A percentile compares a stretch with the other conserved stretches of the same genome.
phyloP scores from a whole-genome alignment of 1,140 invertebrate species.

The Drosophila teissieri region DNA sequence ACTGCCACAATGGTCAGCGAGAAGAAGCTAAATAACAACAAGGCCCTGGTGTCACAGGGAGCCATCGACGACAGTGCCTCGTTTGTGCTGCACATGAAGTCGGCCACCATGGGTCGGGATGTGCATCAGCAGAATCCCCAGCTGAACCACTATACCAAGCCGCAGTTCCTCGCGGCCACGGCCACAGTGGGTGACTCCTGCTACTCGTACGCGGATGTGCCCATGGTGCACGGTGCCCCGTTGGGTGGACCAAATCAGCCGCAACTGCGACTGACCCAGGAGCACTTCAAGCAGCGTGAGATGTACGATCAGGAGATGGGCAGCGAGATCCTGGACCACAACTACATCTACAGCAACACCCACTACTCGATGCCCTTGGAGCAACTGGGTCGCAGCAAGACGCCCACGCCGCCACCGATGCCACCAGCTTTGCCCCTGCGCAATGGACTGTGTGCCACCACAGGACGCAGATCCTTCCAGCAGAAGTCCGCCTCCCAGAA shows the following conservation, averaged over 20 bases:
- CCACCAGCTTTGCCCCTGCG: conserved; percentile 80
- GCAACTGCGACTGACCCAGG: conserved; percentile 65
- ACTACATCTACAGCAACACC: conserved; percentile 81
- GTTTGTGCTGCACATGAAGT: conserved; percentile 80
- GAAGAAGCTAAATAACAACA: conserved; percentile 74
- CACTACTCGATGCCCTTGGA: conserved; percentile 82
- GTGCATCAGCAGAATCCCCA: conserved; percentile 38
- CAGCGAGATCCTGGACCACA: conserved; percentile 73
- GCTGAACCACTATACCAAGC: conserved; percentile 80
- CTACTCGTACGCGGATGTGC: conserved; percentile 81
- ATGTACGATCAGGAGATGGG: conserved; percentile 53
- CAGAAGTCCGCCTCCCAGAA: conserved; percentile 52
- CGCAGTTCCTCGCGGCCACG: conserved; percentile 73
- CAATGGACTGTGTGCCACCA: conserved; percentile 73
- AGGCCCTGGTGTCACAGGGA: conserved; percentile 40
- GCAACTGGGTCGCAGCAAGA: conserved; percentile 70
- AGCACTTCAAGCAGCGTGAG: conserved; percentile 72
- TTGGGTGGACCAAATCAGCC: conserved; percentile 27
- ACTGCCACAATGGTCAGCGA: conserved; percentile 72
- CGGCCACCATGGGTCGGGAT: conserved; percentile 54
- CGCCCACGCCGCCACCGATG: conserved; percentile 78
- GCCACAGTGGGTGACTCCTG: conserved; percentile 75
- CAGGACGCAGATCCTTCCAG: conserved; percentile 73
- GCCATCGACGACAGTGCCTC: conserved; percentile 70
- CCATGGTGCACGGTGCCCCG: conserved; percentile 65